Evolutionary conservation across 1,140 invertebrate genomes (phyloP).

Genomic region (Belonocnema kinseyi): DNA sequence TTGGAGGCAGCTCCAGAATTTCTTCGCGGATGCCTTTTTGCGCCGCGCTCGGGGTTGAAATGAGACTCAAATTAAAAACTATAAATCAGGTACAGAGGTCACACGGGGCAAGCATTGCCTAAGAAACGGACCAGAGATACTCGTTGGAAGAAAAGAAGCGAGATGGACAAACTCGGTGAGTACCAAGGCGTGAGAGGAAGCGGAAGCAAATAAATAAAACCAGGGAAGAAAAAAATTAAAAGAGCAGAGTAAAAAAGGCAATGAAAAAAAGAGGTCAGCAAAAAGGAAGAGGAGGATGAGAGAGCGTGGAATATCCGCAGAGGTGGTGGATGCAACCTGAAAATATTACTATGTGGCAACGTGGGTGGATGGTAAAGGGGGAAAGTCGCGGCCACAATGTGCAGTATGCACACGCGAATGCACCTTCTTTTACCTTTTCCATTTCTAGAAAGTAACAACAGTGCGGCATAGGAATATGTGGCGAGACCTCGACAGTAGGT

Average conservation of each 20-base stretch:
- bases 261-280: constrained; percentile 45
- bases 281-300: constrained; percentile 15
- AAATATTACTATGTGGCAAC: constrained; percentile 45
- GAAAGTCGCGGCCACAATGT: neutral
- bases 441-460: constrained; percentile 33
- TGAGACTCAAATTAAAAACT: constrained; percentile 71
- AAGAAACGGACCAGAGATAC: constrained; percentile 29
- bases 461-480: neutral
- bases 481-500: neutral
- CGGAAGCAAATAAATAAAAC: constrained; percentile 48
- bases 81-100: constrained; percentile 66
- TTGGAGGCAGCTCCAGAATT: constrained; percentile 56
- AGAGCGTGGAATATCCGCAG: constrained; percentile 45
- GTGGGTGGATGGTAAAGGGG: neutral
- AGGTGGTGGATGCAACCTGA: constrained; percentile 44
- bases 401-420: neutral
- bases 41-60: constrained; percentile 53
- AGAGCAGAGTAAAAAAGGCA: constrained; percentile 38
- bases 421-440: constrained; percentile 31
- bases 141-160: constrained; percentile 27
- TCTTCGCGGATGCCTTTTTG: constrained; percentile 48
- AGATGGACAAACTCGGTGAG: constrained; percentile 20
- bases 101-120: constrained; percentile 39
- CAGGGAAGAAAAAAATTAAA: constrained; percentile 37
- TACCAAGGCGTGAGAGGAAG: constrained; percentile 36